phyloP scores from a whole-genome alignment of 2,113 vertebrate species.

The Cryptotis parvus region DNA sequence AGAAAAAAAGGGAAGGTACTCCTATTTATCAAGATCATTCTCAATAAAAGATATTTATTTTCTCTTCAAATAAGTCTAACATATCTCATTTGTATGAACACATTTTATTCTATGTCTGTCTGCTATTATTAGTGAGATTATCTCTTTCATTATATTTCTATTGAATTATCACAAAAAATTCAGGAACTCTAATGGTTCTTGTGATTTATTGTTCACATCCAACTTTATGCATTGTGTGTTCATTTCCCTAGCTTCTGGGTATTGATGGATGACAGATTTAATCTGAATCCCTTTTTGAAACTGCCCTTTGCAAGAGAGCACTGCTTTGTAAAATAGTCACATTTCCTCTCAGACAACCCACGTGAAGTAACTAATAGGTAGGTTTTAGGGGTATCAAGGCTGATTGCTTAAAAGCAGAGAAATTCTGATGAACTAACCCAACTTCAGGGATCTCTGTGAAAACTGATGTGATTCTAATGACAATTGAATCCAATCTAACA shows the following conservation, averaged over 20 bases:
- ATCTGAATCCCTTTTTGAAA: neutral
- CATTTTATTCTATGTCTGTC: neutral
- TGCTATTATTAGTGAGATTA: neutral
- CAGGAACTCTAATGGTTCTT: neutral
- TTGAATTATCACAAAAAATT: neutral
- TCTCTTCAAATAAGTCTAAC: slow-evolving; percentile 17
- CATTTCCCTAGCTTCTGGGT: neutral
- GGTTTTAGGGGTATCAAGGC: neutral
- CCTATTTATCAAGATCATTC: slow-evolving; percentile 42
- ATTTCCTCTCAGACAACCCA: neutral
- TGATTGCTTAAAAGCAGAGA: neutral
- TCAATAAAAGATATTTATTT: slow-evolving; percentile 33
- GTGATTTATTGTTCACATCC: neutral
- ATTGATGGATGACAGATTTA: neutral
- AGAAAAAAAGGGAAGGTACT: slow-evolving; percentile 25
- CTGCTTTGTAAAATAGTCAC: neutral
- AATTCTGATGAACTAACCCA: neutral
- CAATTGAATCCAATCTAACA: neutral
- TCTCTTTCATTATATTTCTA: neutral
- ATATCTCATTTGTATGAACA: slow-evolving; percentile 34
- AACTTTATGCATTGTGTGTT: neutral
- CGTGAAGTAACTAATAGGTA: neutral
- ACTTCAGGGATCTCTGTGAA: neutral
- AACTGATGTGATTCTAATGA: neutral
- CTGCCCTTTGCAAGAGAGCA: neutral